Evolutionary conservation across 2,888 invertebrate genomes (phyloP).

Genomic region (Ichneumon xanthorius): DNA sequence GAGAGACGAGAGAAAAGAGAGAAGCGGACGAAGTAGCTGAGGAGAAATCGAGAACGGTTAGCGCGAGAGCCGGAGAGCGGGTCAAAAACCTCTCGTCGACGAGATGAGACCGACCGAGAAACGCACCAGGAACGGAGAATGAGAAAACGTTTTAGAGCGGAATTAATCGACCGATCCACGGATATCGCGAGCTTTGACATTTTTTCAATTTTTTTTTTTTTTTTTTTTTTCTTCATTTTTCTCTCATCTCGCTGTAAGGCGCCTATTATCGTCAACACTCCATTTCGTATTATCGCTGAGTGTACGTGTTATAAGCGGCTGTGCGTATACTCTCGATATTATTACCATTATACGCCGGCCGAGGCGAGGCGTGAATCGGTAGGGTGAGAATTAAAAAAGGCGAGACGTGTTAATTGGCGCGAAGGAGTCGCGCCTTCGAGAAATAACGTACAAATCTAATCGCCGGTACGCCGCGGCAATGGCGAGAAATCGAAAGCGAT

Average conservation of each 20-base stretch:
- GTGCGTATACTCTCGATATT: constrained; percentile 39
- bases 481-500: constrained; percentile 71
- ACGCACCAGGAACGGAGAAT: background rate
- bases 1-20: constrained; percentile 32
- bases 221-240: background rate
- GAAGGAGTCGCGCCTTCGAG: constrained; percentile 70
- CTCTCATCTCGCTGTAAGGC: background rate
- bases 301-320: constrained; percentile 32
- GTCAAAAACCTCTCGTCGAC: constrained; percentile 48
- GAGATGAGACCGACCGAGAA: constrained; percentile 26
- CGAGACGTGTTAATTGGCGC: constrained; percentile 77
- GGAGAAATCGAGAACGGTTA: constrained; percentile 13
- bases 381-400: constrained; percentile 50
- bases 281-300: constrained; percentile 61
- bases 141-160: constrained; percentile 18
- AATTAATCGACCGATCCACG: constrained; percentile 19
- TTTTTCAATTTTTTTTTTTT: constrained; percentile 1
- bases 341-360: constrained; percentile 39
- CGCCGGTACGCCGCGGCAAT: constrained; percentile 67
- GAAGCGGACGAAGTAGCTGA: constrained; percentile 10
- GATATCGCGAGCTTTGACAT: constrained; percentile 39
- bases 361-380: constrained; percentile 14
- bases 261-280: constrained; percentile 48
- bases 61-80: constrained; percentile 12
- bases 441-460: constrained; percentile 77